phyloP scores from a whole-genome alignment of 1,140 invertebrate genomes.

The Caenorhabditis brenneri region DNA sequence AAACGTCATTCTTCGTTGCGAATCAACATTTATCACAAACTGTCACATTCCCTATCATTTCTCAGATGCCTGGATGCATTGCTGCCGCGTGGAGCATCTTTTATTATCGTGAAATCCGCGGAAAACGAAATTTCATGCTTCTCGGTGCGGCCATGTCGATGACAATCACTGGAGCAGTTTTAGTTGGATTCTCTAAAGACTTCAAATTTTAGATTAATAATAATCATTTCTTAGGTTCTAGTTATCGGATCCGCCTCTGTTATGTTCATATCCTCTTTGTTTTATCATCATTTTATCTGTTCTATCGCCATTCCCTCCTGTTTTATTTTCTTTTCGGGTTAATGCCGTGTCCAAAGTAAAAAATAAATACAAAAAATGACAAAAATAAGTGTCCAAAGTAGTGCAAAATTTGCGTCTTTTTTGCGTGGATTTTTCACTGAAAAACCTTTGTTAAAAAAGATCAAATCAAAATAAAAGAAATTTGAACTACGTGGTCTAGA shows the following conservation, averaged over 20 bases:
- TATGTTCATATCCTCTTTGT: background rate
- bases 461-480: too few species aligned
- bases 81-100: conserved; percentile 54
- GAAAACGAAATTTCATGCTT: conserved; percentile 36
- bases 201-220: conserved; percentile 35
- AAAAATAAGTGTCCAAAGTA: too few species aligned
- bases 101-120: conserved; percentile 52
- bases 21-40: conserved; percentile 51
- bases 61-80: conserved; percentile 53
- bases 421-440: too few species aligned
- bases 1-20: conserved; percentile 52
- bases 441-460: too few species aligned
- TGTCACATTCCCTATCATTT: conserved; percentile 49
- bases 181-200: conserved; percentile 48
- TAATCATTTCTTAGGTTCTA: background rate
- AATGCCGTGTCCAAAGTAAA: too few species aligned
- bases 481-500: too few species aligned
- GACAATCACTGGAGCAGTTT: conserved; percentile 41
- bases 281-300: background rate
- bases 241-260: background rate
- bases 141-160: conserved; percentile 50
- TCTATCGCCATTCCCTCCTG: background rate
- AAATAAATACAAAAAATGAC: too few species aligned
- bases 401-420: too few species aligned
- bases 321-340: background rate